Percentiles rank a stretch among this genome's conserved stretches.
These are phyloP conservation scores for Platycercus adscitus DNA, from an alignment of 2,113 vertebrate species.

Conservation along the genomic window DNA sequence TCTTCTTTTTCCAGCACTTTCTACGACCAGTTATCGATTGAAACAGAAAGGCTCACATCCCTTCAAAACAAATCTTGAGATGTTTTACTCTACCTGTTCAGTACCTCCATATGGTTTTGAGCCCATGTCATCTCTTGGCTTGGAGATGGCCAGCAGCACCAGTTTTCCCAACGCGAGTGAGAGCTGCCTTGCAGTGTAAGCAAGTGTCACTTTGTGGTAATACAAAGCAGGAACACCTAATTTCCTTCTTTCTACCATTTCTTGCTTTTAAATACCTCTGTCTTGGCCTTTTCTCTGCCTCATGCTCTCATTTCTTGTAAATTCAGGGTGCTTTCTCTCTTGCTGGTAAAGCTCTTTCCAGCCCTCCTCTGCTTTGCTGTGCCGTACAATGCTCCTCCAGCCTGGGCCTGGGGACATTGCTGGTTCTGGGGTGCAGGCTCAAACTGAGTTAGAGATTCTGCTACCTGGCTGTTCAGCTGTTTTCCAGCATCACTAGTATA, in stretches of 20 bases:
- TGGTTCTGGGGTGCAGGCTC: not conserved
- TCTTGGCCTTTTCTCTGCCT: not conserved
- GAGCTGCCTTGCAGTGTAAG: not conserved
- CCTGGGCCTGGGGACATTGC: accelerated
- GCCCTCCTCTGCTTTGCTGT: accelerated
- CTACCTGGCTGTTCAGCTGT: not conserved
- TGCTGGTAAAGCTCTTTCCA: not conserved
- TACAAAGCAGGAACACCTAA: not conserved
- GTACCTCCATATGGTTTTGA: not conserved
- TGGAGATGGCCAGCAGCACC: accelerated
- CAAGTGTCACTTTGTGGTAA: not conserved
- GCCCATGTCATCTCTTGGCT: not conserved
- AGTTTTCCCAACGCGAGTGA: accelerated
- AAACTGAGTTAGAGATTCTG: not conserved
- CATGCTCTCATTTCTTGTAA: not conserved
- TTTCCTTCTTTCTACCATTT: not conserved
- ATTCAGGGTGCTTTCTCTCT: not conserved
- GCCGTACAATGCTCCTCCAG: not conserved
- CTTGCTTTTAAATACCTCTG: not conserved
- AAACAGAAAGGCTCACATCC: not conserved
- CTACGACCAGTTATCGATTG: not conserved
- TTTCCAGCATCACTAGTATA: not conserved
- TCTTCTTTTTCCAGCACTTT: not conserved
- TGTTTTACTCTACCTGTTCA: not conserved
- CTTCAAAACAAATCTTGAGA: not conserved